Percentiles rank a stretch among this genome's conserved stretches.
These are phyloP conservation scores for Nettapus auritus DNA, from an alignment of 2,113 vertebrate species.

Conservation along the genomic window DNA sequence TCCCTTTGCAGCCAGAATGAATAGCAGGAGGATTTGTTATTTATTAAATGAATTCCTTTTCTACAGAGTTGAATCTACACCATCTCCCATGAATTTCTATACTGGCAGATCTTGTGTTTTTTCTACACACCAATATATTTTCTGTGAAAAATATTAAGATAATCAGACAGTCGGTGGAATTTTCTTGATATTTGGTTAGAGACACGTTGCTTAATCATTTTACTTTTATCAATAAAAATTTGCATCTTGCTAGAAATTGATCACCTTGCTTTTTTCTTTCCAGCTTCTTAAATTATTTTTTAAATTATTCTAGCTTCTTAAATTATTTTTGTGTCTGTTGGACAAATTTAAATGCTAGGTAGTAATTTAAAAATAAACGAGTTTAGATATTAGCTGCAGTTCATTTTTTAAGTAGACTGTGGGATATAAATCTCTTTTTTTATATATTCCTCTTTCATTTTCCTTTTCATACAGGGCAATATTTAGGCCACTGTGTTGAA, in stretches of 20 bases:
- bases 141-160: neutral
- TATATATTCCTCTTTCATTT: neutral
- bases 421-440: neutral
- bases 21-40: slow-evolving; percentile 6
- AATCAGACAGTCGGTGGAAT: neutral
- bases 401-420: neutral
- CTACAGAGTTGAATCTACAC: neutral
- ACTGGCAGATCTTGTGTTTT: neutral
- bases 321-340: neutral
- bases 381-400: neutral
- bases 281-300: slow-evolving; percentile 9
- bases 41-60: slow-evolving; percentile 25
- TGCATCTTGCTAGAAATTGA: neutral
- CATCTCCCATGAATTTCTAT: neutral
- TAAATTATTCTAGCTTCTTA: neutral
- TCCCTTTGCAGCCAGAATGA: neutral
- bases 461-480: slow-evolving; percentile 10
- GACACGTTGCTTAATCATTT: neutral
- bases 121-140: neutral
- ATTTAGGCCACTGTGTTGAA: slow-evolving; percentile 24
- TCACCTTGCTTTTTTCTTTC: neutral
- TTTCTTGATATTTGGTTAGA: slow-evolving; percentile 1
- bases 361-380: slow-evolving; percentile 32
- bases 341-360: slow-evolving; percentile 1
- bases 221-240: neutral